A percentile compares a stretch with the other conserved stretches of the same genome.
Conservation (phyloP, 2,113 vertebrate genomes). For the Chaetops frenatus region DNA sequence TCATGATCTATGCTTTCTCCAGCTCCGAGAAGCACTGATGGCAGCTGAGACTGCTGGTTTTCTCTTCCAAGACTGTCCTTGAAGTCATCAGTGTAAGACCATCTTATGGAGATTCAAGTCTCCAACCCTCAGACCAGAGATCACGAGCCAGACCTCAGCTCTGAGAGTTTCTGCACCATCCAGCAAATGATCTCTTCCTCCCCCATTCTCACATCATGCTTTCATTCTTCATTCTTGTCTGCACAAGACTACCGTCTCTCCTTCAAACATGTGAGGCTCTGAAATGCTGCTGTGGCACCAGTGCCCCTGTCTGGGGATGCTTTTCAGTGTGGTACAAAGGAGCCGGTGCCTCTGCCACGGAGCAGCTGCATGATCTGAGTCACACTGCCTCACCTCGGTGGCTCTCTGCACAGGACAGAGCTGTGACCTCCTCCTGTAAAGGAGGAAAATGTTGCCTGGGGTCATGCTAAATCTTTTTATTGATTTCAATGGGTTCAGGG, state of each 20-base stretch:
- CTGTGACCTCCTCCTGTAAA: background rate
- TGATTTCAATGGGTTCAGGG: background rate
- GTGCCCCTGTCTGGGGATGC: background rate
- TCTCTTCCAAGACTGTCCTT: background rate
- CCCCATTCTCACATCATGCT: background rate
- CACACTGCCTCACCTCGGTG: background rate
- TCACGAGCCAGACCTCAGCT: background rate
- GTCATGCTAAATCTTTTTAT: background rate
- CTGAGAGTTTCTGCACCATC: background rate
- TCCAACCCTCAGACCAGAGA: background rate
- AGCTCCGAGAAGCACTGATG: background rate
- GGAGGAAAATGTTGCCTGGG: background rate
- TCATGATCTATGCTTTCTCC: background rate
- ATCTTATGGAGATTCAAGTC: background rate
- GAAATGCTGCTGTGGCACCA: background rate
- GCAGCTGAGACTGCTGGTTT: background rate
- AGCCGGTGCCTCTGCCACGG: background rate
- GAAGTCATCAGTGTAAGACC: background rate
- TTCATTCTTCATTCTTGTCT: background rate
- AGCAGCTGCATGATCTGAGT: background rate
- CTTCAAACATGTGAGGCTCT: background rate
- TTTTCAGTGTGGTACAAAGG: background rate
- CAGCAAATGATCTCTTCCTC: background rate
- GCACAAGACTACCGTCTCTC: background rate
- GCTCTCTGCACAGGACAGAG: background rate